phyloP scores from a whole-genome alignment of 2,888 invertebrate species.

The Thysanoteuthis rhombus region DNA sequence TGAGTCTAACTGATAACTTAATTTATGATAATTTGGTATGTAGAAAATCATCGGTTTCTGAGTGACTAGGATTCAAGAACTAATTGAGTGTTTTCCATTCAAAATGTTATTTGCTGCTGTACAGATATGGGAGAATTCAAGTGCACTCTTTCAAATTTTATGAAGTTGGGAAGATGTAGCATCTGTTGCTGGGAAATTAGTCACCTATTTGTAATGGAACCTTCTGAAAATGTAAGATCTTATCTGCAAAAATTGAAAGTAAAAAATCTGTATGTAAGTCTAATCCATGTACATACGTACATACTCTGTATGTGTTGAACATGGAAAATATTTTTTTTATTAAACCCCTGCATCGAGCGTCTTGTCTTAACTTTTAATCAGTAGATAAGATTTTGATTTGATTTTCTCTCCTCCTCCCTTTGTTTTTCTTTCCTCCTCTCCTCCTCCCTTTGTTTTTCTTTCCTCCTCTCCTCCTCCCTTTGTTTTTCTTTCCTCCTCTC shows the following conservation, averaged over 20 bases:
- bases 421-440: no score
- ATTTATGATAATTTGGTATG: no score
- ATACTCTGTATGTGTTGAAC: neutral
- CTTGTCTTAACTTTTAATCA: no score
- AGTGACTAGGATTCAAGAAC: no score
- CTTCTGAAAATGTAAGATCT: no score
- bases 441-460: no score
- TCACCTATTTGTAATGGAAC: neutral
- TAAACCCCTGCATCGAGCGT: neutral
- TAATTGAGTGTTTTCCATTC: no score
- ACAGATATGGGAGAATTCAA: neutral
- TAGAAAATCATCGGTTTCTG: no score
- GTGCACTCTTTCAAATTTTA: neutral
- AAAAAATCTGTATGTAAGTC: neutral
- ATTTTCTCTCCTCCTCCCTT: neutral
- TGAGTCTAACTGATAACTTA: no score
- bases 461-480: no score
- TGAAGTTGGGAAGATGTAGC: neutral
- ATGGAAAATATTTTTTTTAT: neutral
- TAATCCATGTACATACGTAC: neutral
- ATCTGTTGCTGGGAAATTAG: neutral
- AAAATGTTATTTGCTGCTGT: neutral
- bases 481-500: no score
- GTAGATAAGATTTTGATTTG: neutral
- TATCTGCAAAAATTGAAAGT: neutral